phyloP scores from a whole-genome alignment of 2,888 invertebrate genomes.

The Trissolcus brochymenae region DNA sequence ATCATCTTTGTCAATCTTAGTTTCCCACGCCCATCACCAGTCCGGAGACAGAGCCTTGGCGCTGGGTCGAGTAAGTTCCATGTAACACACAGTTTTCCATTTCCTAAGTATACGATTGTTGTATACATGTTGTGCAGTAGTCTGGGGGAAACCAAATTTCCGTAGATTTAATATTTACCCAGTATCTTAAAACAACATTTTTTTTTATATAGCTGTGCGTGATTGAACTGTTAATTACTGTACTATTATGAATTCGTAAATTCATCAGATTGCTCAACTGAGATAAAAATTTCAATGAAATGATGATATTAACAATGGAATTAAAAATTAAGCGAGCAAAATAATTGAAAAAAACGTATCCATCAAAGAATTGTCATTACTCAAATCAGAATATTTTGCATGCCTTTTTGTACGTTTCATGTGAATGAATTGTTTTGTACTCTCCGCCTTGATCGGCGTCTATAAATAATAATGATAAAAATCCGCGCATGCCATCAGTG shows the following conservation, averaged over 20 bases:
- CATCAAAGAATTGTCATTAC: not conserved
- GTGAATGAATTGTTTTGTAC: conserved; percentile 25
- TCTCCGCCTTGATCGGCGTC: conserved; percentile 13
- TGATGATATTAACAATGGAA: too few species aligned
- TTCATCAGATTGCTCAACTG: too few species aligned
- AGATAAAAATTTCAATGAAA: not conserved
- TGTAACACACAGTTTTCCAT: conserved; percentile 51
- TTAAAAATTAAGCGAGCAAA: too few species aligned
- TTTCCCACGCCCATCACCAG: conserved; percentile 92
- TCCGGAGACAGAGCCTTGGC: conserved; percentile 93
- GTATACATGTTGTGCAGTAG: conserved; percentile 26
- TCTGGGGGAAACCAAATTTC: conserved; percentile 9
- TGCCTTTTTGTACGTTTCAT: conserved; percentile 25
- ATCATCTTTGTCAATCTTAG: conserved; percentile 80
- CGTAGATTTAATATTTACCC: too few species aligned
- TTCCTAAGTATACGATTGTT: conserved; percentile 25
- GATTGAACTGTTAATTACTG: too few species aligned
- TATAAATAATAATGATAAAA: conserved; percentile 30
- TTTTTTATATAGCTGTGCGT: too few species aligned
- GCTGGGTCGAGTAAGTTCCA: conserved; percentile 90
- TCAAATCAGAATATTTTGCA: conserved; percentile 17
- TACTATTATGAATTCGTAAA: not conserved
- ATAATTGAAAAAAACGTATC: not conserved
- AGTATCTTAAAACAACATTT: too few species aligned
- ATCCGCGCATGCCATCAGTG: conserved; percentile 17